Conservation (phyloP, 2,113 vertebrate genomes). For the Pithys albifrons region DNA sequence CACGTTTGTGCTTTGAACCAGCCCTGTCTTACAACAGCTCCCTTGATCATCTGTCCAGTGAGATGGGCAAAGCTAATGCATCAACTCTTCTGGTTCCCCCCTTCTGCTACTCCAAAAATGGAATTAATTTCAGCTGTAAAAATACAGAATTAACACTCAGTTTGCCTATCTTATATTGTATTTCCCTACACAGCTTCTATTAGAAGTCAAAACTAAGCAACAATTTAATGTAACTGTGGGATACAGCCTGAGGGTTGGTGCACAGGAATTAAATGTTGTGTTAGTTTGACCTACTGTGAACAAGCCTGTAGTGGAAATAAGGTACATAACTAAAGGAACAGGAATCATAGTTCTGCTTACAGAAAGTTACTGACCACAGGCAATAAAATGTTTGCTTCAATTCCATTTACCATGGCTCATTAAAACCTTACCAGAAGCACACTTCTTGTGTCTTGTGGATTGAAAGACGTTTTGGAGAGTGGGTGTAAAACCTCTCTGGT, state of each 20-base stretch:
- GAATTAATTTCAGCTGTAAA: not conserved
- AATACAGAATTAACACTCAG: not conserved
- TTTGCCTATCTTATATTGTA: not conserved
- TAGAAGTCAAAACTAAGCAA: not conserved
- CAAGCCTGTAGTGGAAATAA: not conserved
- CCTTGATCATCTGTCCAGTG: not conserved
- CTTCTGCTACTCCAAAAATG: not conserved
- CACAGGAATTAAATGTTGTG: not conserved
- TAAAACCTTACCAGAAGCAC: not conserved
- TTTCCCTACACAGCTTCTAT: not conserved
- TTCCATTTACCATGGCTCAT: not conserved
- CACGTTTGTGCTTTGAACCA: not conserved
- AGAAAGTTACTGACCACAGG: not conserved
- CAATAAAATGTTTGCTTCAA: not conserved
- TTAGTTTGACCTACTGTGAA: not conserved
- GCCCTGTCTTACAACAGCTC: not conserved
- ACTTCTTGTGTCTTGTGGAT: slow-evolving; percentile 30
- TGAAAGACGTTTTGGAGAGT: slow-evolving; percentile 56
- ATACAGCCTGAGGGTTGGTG: not conserved
- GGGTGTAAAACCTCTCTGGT: slow-evolving; percentile 22
- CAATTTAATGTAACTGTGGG: accelerated
- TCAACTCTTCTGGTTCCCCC: not conserved
- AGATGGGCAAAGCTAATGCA: slow-evolving; percentile 12
- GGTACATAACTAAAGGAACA: not conserved
- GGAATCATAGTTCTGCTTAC: not conserved